Evolutionary conservation across 1,140 invertebrate species (phyloP).

Genomic region (Drosophila malerkotliana): DNA sequence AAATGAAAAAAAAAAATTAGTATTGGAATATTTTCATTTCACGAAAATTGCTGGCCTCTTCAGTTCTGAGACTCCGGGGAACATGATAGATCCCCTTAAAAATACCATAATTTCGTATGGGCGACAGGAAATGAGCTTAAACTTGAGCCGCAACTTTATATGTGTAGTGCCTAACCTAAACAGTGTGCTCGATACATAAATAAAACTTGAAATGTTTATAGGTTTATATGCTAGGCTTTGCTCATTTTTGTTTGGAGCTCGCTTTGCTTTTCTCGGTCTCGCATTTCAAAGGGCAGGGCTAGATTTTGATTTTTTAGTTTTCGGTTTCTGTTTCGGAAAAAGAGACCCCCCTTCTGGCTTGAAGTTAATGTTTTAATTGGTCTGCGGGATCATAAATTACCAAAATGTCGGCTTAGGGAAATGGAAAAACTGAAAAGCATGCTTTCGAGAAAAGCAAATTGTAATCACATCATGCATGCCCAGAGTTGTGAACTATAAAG

Average conservation of each 20-base stretch:
- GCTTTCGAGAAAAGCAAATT: constrained; percentile 14
- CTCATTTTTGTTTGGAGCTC: constrained; percentile 16
- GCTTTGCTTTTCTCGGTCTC: constrained; percentile 1
- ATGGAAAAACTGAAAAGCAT: not conserved
- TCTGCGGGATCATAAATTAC: constrained; percentile 56
- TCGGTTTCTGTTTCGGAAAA: constrained; percentile 18
- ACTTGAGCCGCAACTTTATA: constrained; percentile 42
- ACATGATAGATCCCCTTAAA: constrained; percentile 9
- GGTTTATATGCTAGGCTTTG: constrained; percentile 48
- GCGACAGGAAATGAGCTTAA: constrained; percentile 48
- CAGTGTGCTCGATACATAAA: constrained; percentile 54
- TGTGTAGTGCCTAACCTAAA: constrained; percentile 38
- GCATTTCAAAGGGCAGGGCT: constrained; percentile 41
- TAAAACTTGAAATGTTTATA: constrained; percentile 51
- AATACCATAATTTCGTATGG: constrained; percentile 16
- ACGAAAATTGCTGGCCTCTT: constrained; percentile 10
- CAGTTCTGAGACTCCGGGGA: not conserved
- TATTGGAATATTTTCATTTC: constrained; percentile 18
- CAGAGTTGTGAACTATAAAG: constrained; percentile 14
- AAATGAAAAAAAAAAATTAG: constrained; percentile 45
- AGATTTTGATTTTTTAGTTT: constrained; percentile 19
- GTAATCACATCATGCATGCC: constrained; percentile 4
- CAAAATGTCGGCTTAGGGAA: constrained; percentile 47
- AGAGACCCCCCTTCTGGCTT: constrained; percentile 13
- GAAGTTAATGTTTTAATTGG: constrained; percentile 67